A percentile compares a stretch with the other conserved stretches of the same genome.
Conservation (phyloP, 2,113 vertebrate genomes). For the Petaurus breviceps region DNA sequence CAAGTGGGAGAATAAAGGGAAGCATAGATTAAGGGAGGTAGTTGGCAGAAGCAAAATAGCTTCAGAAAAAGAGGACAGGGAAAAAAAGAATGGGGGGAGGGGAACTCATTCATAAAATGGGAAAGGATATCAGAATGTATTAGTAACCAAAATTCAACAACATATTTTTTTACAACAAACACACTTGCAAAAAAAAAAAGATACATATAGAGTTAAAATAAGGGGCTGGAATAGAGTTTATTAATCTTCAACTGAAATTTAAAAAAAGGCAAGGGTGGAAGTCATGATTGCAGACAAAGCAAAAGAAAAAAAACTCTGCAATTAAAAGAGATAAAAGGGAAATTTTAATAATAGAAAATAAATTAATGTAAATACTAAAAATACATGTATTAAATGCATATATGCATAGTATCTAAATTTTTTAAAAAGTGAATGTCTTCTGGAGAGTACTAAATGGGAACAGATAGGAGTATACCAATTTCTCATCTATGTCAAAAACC, state of each 20-base stretch:
- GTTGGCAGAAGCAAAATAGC: not conserved
- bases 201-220: not conserved
- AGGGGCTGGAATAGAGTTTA: not conserved
- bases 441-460: not conserved
- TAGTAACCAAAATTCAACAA: not conserved
- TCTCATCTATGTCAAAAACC: no score
- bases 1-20: not conserved
- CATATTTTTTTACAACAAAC: not conserved
- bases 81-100: not conserved
- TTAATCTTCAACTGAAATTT: not conserved
- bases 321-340: not conserved
- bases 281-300: not conserved
- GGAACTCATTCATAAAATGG: not conserved
- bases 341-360: not conserved
- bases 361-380: not conserved
- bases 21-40: not conserved
- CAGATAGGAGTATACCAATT: not conserved
- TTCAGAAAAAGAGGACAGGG: not conserved
- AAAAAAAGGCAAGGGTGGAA: not conserved
- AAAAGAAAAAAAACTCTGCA: not conserved
- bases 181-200: not conserved
- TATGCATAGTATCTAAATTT: not conserved
- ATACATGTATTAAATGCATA: not conserved
- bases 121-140: not conserved
- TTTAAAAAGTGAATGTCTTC: not conserved